Evolutionary conservation across 2,888 invertebrate genomes (phyloP).

Genomic region (Ryuthela nishihirai): DNA sequence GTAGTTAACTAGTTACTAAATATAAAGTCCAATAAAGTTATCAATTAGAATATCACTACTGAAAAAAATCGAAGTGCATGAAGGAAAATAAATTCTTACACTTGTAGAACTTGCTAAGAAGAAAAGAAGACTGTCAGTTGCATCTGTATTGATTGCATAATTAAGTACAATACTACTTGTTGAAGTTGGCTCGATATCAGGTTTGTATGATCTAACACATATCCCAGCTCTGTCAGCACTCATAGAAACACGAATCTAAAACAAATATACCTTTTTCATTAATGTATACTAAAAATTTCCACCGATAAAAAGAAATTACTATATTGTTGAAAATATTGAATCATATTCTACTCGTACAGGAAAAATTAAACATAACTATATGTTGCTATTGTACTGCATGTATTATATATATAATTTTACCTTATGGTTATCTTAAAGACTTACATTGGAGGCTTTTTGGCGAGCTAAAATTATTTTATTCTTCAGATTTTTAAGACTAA

Average conservation of each 20-base stretch:
- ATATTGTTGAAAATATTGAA: not conserved
- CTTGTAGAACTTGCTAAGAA: constrained; percentile 60
- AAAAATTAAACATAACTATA: not conserved
- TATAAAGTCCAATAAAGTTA: too few species aligned
- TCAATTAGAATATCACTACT: too few species aligned
- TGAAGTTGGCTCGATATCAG: constrained; percentile 64
- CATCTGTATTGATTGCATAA: constrained; percentile 61
- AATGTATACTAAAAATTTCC: too few species aligned
- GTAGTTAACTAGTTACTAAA: too few species aligned
- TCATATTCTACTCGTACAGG: not conserved
- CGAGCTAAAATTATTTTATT: constrained; percentile 71
- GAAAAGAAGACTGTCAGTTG: constrained; percentile 65
- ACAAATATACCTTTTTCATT: too few species aligned
- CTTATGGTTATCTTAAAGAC: too few species aligned
- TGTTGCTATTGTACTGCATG: too few species aligned
- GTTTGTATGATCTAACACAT: constrained; percentile 69
- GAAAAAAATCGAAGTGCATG: too few species aligned
- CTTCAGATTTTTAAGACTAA: constrained; percentile 64
- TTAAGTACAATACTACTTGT: constrained; percentile 67
- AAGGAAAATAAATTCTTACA: constrained; percentile 44
- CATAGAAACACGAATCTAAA: constrained; percentile 72
- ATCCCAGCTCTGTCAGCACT: constrained; percentile 60
- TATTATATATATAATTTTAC: too few species aligned
- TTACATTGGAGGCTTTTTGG: constrained; percentile 77
- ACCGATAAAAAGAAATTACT: not conserved